phyloP scores from a whole-genome alignment of 2,888 invertebrate genomes.

The Pterostichus niger region DNA sequence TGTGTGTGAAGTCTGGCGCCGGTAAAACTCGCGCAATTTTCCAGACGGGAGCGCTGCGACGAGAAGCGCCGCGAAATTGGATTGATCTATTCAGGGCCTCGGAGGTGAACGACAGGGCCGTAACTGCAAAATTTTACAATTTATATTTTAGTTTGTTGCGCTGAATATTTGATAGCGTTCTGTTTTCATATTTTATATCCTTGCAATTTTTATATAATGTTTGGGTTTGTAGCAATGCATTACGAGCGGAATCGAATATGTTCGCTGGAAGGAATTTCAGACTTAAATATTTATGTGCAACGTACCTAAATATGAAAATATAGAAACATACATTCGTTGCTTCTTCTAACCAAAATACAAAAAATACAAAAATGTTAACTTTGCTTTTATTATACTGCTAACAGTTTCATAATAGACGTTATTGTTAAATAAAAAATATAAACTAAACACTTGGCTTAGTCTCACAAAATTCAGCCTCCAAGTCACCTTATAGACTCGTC shows the following conservation, averaged over 20 bases:
- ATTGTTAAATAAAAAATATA: too few species aligned
- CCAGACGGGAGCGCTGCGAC: conserved; percentile 63
- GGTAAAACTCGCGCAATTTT: conserved; percentile 61
- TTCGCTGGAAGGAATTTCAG: neutral
- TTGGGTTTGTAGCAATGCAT: conserved; percentile 31
- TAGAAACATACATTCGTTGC: too few species aligned
- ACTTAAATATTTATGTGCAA: conserved; percentile 26
- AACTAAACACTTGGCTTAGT: too few species aligned
- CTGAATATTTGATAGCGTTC: conserved; percentile 40
- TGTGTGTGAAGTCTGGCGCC: conserved; percentile 54
- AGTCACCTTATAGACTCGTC: too few species aligned
- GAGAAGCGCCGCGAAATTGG: conserved; percentile 55
- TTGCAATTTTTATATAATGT: conserved; percentile 48
- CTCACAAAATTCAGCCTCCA: too few species aligned
- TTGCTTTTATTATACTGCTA: too few species aligned
- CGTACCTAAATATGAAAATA: neutral
- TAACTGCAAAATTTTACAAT: conserved; percentile 52
- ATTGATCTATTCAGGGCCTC: conserved; percentile 62
- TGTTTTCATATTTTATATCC: conserved; percentile 35
- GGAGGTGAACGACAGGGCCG: conserved; percentile 59
- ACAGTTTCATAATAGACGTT: too few species aligned
- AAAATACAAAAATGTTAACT: too few species aligned
- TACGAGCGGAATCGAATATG: conserved; percentile 13
- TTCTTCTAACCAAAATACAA: too few species aligned
- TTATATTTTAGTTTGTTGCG: conserved; percentile 39